Conservation (phyloP, 2,797 vertebrate species). For the Salmo trutta region DNA sequence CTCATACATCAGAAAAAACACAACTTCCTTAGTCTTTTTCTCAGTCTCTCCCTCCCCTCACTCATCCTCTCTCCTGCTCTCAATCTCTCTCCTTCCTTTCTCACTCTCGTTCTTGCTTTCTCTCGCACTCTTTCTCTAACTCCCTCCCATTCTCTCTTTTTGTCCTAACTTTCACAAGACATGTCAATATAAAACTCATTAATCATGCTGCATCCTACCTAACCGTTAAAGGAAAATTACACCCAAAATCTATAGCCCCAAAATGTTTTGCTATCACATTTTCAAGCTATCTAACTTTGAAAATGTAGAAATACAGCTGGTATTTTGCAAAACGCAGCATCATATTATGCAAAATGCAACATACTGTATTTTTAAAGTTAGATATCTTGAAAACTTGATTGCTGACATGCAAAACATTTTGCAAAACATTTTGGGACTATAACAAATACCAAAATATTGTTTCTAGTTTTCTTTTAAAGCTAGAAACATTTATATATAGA, state of each 20-base stretch:
- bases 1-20: constrained; percentile 6
- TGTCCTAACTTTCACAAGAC: neutral
- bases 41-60: neutral
- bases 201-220: constrained; percentile 1
- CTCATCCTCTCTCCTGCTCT: neutral
- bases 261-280: too few species aligned
- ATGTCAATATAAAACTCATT: constrained; percentile 13
- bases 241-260: too few species aligned
- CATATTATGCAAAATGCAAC: too few species aligned
- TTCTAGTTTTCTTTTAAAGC: neutral
- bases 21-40: constrained; percentile 27
- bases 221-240: neutral
- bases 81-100: neutral
- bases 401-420: too few species aligned
- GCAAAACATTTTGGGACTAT: too few species aligned
- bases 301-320: too few species aligned
- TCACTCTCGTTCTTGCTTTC: neutral
- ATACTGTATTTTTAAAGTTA: too few species aligned
- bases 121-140: neutral
- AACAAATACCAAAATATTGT: too few species aligned
- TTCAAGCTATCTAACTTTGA: too few species aligned
- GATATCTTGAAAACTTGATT: too few species aligned
- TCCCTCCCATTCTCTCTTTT: too few species aligned
- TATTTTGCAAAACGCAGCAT: too few species aligned
- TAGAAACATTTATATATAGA: neutral